Percentiles rank a stretch among this genome's conserved stretches.
Conservation (phyloP, 2,888 invertebrate genomes). For the Oxytorus armatus region DNA sequence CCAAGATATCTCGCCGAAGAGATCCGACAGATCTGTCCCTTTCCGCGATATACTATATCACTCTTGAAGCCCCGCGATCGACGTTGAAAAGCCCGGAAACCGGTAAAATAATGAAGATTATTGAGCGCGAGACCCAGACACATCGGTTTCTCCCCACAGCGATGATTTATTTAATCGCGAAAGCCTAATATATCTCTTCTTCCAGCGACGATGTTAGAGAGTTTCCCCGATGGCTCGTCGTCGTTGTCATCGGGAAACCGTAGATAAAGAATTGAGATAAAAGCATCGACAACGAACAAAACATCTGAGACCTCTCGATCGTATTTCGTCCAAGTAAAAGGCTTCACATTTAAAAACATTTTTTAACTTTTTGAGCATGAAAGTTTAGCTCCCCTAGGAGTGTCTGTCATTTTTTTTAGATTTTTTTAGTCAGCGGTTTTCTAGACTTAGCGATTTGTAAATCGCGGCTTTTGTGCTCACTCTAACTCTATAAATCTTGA, state of each 20-base stretch:
- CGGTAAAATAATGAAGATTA: slow-evolving; percentile 55
- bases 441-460: too few species aligned
- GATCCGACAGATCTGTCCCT: slow-evolving; percentile 9
- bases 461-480: too few species aligned
- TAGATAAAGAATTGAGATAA: not conserved
- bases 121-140: slow-evolving; percentile 35
- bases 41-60: not conserved
- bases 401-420: too few species aligned
- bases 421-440: too few species aligned
- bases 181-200: not conserved
- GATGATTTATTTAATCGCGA: slow-evolving; percentile 51
- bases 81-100: slow-evolving; percentile 40
- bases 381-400: too few species aligned
- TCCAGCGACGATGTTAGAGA: not conserved
- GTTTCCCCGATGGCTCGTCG: not conserved
- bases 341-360: too few species aligned
- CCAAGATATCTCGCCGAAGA: too few species aligned
- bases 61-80: slow-evolving; percentile 9
- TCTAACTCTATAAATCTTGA: too few species aligned
- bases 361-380: too few species aligned
- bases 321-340: too few species aligned
- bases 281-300: not conserved
- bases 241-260: not conserved
- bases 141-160: not conserved
- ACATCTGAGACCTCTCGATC: too few species aligned